Evolutionary conservation across 2,113 vertebrate species (phyloP), one percentile per base, ranked within the genome.

Genomic region (Phyllostomus hastatus): DNA sequence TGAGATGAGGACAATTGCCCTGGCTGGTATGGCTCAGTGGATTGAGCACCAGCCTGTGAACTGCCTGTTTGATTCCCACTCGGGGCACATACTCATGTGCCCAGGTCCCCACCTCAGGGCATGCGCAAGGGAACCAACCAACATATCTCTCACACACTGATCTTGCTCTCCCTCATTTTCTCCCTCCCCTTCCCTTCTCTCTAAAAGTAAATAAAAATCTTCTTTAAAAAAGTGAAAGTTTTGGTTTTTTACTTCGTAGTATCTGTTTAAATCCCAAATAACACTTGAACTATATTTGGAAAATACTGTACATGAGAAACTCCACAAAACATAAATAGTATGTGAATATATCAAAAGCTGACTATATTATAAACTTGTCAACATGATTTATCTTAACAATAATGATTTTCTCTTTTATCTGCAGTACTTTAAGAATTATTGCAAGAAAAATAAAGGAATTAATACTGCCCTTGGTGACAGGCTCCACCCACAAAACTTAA

Each of bases 381-480:
- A 79, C 38, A 66, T 67, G 16, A 85, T 72, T 72, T 75, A 69
- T 59, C 10, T 54, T 88, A 64, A 83, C 33, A 75, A 28, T 61
- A n/a, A 12, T 83, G 31, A 94, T 41, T 86, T 73, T 57, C 3
- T 61, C 43, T 83, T 75, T 78, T 16, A 92, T 38, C 52, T 82
- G 41, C n/a, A 87, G 69, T 35, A 75, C 1, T n/a, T 69, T 87
- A 85, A 92, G 78, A 92, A n/a, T 43, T 92, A 93, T 72, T 80
- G 12, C n/a, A 79, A 70, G 72, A 79, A n/a, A 79, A 90, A 85
- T 43, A 91, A 91, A 95, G 22, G 41, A n/a, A 84, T 26, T 79
- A 91, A 86, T 43, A 72, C 43, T 43, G 19, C 86, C 50, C 41
- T 48, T 80, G 11, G 38, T 26, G 10, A 57, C 24, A 85, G 50